These are phyloP conservation scores for Peromyscus eremicus DNA, from an alignment of 2,797 vertebrate genomes.

Conservation along the genomic window DNA sequence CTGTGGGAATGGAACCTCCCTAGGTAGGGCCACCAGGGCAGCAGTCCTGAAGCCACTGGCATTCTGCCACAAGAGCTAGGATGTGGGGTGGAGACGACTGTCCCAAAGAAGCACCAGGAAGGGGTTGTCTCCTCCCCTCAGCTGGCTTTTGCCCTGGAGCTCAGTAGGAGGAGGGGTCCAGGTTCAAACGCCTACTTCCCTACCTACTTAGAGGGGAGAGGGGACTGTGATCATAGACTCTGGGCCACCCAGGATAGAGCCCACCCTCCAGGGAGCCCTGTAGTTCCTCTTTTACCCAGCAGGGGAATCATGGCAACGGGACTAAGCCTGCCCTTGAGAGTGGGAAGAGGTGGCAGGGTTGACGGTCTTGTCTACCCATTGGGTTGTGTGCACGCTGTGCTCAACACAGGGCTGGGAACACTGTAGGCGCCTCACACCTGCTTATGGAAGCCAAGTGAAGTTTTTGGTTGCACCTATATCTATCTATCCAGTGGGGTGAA, in stretches of 20 bases:
- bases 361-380: neutral
- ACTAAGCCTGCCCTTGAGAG: neutral
- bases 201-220: neutral
- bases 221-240: neutral
- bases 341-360: neutral
- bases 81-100: neutral
- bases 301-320: neutral
- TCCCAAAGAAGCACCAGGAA: neutral
- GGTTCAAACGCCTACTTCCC: slow-evolving; percentile 21
- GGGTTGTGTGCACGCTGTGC: neutral
- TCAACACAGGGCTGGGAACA: neutral
- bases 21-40: slow-evolving; percentile 77
- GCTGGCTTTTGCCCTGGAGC: neutral
- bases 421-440: neutral
- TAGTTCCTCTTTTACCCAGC: neutral
- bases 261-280: neutral
- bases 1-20: slow-evolving; percentile 83
- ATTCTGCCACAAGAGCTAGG: neutral
- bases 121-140: neutral
- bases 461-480: neutral
- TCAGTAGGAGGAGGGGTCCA: neutral
- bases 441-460: neutral
- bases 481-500: neutral
- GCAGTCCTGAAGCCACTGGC: slow-evolving; percentile 53
- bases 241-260: neutral